Percentiles rank a stretch among this genome's conserved stretches.
Conservation (phyloP, 2,113 vertebrate genomes). For the Lepus timidus region DNA sequence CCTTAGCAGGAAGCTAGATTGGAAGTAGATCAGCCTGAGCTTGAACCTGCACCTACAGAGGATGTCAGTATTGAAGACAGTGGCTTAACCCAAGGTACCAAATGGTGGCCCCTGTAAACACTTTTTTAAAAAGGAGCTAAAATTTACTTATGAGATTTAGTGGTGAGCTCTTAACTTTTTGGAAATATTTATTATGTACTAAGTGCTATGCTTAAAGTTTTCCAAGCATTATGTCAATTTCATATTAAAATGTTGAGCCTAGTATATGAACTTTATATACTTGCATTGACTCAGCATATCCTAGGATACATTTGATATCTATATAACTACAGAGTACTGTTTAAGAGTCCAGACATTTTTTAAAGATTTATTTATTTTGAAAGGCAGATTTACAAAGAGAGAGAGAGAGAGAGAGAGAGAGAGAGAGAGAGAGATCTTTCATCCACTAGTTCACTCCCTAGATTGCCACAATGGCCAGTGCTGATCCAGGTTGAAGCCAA, state of each 20-base stretch:
- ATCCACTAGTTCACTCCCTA: too few relatives aligned
- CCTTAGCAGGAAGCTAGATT: too few relatives aligned
- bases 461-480: too few relatives aligned
- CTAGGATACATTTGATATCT: neutral
- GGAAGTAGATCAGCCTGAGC: too few relatives aligned
- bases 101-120: neutral
- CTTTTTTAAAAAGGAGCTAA: neutral
- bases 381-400: too few relatives aligned
- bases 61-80: too few relatives aligned
- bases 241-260: constrained; percentile 7
- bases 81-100: too few relatives aligned
- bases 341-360: neutral
- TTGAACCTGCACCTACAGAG: too few relatives aligned
- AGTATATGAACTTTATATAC: neutral
- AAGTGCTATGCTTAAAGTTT: neutral
- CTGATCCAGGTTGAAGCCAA: too few relatives aligned
- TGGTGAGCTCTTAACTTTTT: constrained; percentile 5
- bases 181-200: neutral
- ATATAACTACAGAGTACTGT: neutral
- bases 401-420: too few relatives aligned
- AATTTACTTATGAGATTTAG: neutral
- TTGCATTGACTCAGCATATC: neutral
- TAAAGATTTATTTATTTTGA: too few relatives aligned
- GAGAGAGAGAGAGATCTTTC: too few relatives aligned
- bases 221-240: neutral